Conservation (phyloP, 2,113 vertebrate species). For the Pedetes capensis region DNA sequence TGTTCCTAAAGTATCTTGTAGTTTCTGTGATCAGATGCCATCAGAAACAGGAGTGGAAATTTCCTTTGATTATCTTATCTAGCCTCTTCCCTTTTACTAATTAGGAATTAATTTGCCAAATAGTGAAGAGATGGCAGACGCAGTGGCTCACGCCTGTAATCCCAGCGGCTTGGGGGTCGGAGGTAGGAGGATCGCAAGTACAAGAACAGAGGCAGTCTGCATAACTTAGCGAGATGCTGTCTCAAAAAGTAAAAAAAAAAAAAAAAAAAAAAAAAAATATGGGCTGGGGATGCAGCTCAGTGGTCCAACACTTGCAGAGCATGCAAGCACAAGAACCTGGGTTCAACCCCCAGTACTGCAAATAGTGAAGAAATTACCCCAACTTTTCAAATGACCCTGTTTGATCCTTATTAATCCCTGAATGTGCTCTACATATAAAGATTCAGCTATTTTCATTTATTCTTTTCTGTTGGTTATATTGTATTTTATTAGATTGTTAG, state of each 20-base stretch:
- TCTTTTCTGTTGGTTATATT: neutral
- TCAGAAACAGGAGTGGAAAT: neutral
- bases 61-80: conserved; percentile 7
- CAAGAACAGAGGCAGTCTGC: too few relatives aligned
- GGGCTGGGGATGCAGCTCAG: too few relatives aligned
- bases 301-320: too few relatives aligned
- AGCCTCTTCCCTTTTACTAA: conserved; percentile 3
- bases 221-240: too few relatives aligned
- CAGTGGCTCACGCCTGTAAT: too few relatives aligned
- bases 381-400: neutral
- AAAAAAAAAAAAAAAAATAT: too few relatives aligned
- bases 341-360: too few relatives aligned
- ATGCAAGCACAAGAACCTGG: too few relatives aligned
- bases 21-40: neutral
- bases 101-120: neutral
- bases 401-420: neutral
- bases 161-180: too few relatives aligned
- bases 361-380: neutral
- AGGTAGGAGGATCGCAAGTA: too few relatives aligned
- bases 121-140: conserved; percentile 16
- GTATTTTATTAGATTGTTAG: neutral
- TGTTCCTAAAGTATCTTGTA: neutral
- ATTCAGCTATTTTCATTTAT: conserved; percentile 12
- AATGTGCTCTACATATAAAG: conserved; percentile 2
- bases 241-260: too few relatives aligned